Conservation (phyloP, 2,797 vertebrate species). For the Champsocephalus gunnari region DNA sequence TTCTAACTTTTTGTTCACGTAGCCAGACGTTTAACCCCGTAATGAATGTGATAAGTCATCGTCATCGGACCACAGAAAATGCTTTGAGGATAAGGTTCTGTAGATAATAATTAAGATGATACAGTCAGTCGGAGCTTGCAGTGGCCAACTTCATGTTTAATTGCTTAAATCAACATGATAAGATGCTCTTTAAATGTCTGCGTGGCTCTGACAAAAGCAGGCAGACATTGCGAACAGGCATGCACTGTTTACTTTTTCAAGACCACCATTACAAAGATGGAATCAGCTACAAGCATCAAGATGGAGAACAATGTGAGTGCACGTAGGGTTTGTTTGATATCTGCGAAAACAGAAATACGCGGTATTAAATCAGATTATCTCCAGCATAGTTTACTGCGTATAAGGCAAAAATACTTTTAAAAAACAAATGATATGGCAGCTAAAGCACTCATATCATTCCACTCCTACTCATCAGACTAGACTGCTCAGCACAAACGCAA, state of each 20-base stretch:
- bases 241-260: conserved; percentile 81
- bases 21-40: conserved; percentile 86
- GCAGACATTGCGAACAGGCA: conserved; percentile 76
- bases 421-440: conserved; percentile 39
- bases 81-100: conserved; percentile 88
- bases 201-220: conserved; percentile 75
- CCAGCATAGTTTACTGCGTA: background rate
- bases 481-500: conserved; percentile 81
- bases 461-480: conserved; percentile 78
- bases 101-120: conserved; percentile 87
- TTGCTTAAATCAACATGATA: conserved; percentile 88
- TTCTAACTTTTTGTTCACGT: conserved; percentile 70
- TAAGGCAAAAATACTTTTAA: conserved; percentile 20
- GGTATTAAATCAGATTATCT: conserved; percentile 42
- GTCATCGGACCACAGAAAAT: conserved; percentile 83
- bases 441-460: conserved; percentile 56
- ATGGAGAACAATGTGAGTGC: conserved; percentile 64
- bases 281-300: conserved; percentile 71
- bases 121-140: conserved; percentile 82
- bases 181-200: conserved; percentile 85
- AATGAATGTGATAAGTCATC: conserved; percentile 83
- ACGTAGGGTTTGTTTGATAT: conserved; percentile 50
- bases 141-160: conserved; percentile 88
- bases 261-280: conserved; percentile 78
- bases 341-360: conserved; percentile 37